These are phyloP conservation scores for Saccostrea echinata DNA, from an alignment of 1,140 invertebrate genomes.

Conservation along the genomic window DNA sequence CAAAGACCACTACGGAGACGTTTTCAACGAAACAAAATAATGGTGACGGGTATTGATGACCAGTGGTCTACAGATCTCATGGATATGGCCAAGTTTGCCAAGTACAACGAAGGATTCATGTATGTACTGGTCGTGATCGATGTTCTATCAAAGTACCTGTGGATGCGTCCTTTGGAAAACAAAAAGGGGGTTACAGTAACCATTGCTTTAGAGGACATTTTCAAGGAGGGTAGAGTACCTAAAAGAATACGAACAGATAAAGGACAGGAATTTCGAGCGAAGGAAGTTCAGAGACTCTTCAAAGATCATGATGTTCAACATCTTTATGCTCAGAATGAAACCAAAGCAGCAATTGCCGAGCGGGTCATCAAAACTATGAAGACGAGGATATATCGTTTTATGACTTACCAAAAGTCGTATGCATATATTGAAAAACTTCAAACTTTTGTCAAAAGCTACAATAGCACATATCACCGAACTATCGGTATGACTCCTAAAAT, in stretches of 20 bases:
- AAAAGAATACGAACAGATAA: constrained; percentile 37
- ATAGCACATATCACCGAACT: constrained; percentile 42
- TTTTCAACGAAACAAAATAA: constrained; percentile 41
- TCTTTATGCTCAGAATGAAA: constrained; percentile 45
- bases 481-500: constrained; percentile 27
- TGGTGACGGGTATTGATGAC: constrained; percentile 49
- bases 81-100: constrained; percentile 52
- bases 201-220: constrained; percentile 2
- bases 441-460: constrained; percentile 39
- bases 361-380: constrained; percentile 9
- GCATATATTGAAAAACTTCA: constrained; percentile 39
- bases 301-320: constrained; percentile 20
- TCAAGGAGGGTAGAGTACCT: constrained; percentile 6
- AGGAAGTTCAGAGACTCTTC: not conserved
- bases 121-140: constrained; percentile 44
- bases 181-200: constrained; percentile 37
- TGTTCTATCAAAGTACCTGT: constrained; percentile 48
- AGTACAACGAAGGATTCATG: constrained; percentile 19
- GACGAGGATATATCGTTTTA: no score
- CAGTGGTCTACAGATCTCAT: constrained; percentile 46
- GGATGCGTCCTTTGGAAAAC: constrained; percentile 34
- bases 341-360: constrained; percentile 13
- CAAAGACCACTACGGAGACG: constrained; percentile 5
- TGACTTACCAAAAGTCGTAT: not conserved
- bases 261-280: constrained; percentile 45